phyloP scores from a whole-genome alignment of 2,797 vertebrate species.

The Fringilla coelebs region DNA sequence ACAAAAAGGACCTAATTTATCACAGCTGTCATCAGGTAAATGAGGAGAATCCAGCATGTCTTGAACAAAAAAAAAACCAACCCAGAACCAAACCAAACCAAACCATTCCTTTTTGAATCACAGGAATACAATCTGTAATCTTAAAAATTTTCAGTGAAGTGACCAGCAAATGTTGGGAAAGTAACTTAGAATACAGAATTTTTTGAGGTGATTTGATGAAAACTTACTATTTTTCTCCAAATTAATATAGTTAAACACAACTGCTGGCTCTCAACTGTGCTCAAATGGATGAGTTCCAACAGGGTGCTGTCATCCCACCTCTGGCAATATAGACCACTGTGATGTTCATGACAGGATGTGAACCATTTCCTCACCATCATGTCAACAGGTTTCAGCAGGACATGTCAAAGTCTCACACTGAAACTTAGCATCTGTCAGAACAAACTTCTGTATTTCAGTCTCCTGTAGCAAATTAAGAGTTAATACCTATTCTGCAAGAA shows the following conservation, averaged over 20 bases:
- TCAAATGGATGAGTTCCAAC: neutral
- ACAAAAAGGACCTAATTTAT: neutral
- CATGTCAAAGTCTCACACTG: neutral
- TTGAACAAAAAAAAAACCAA: neutral
- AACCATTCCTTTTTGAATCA: neutral
- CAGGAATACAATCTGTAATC: neutral
- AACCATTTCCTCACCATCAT: neutral
- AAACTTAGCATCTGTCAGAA: neutral
- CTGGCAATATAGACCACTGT: neutral
- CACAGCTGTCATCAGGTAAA: conserved; percentile 19
- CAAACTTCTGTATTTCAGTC: neutral
- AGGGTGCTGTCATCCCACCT: neutral
- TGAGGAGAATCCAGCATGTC: neutral
- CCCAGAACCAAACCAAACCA: neutral
- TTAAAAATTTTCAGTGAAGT: neutral
- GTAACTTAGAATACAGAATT: neutral
- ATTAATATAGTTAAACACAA: neutral
- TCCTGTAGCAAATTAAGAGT: neutral
- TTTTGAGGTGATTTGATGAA: neutral
- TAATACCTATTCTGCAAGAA: neutral
- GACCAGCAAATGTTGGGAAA: neutral
- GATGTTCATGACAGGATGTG: neutral
- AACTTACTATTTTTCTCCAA: neutral
- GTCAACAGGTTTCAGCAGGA: neutral
- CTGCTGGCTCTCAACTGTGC: neutral